A percentile compares a stretch with the other conserved stretches of the same genome.
Conservation (phyloP, 2,797 vertebrate species). For the Odontamblyopus lacepedii region DNA sequence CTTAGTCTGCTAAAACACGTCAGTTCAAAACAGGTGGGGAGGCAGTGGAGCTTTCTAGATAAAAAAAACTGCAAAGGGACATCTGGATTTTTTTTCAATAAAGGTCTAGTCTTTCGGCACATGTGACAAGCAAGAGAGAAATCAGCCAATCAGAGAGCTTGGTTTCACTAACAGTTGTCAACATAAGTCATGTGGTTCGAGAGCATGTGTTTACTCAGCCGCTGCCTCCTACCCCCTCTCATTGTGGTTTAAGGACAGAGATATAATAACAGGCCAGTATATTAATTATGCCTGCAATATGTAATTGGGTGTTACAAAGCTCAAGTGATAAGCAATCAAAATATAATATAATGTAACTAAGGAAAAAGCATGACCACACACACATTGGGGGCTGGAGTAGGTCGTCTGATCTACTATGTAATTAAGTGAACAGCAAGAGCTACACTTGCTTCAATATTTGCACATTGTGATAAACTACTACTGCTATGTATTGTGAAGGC, state of each 20-base stretch:
- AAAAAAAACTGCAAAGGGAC: conserved; percentile 48
- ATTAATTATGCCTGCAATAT: conserved; percentile 7
- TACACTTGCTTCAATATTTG: background rate
- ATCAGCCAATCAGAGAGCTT: conserved; percentile 1
- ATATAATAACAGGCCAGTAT: conserved; percentile 6
- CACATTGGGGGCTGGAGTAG: background rate
- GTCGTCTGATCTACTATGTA: background rate
- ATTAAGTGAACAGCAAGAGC: background rate
- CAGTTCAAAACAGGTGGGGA: conserved; percentile 53
- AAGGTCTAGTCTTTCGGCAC: conserved; percentile 51
- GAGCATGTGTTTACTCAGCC: conserved; percentile 42
- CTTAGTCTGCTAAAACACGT: conserved; percentile 61
- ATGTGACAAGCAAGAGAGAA: conserved; percentile 19
- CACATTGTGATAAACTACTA: background rate
- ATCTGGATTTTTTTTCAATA: conserved; percentile 45
- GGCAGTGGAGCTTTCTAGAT: conserved; percentile 61
- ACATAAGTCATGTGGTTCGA: conserved; percentile 56
- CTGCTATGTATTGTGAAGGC: background rate
- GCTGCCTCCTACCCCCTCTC: conserved; percentile 13
- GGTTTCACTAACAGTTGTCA: conserved; percentile 55
- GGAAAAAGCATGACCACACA: background rate
- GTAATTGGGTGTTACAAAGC: background rate
- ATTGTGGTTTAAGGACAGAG: conserved; percentile 10
- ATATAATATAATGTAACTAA: background rate
- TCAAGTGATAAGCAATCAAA: conserved; percentile 8